phyloP scores from a whole-genome alignment of 2,113 vertebrate species.

The Hoplias malabaricus region DNA sequence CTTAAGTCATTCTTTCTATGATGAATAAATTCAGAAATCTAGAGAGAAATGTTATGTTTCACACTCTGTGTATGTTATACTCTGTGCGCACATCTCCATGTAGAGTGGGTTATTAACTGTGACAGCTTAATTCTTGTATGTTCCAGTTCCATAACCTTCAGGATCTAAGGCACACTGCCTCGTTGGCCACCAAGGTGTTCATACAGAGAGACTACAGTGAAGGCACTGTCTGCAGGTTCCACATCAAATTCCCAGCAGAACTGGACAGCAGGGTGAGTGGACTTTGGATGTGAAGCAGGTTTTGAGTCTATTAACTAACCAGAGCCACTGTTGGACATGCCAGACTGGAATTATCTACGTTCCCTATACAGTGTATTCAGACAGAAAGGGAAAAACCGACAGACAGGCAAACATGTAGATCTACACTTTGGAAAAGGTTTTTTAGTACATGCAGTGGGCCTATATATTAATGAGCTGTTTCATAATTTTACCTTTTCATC shows the following conservation, averaged over 20 bases:
- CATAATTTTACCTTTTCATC: too few species aligned
- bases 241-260: constrained; percentile 85
- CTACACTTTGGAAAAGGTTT: not conserved
- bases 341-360: not conserved
- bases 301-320: not conserved
- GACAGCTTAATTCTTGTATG: not conserved
- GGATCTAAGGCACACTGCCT: constrained; percentile 80
- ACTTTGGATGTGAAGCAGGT: not conserved
- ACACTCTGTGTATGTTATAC: not conserved
- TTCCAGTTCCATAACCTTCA: constrained; percentile 84
- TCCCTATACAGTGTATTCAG: not conserved
- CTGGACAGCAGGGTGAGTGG: constrained; percentile 82
- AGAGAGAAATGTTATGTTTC: not conserved
- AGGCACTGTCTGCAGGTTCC: constrained; percentile 85
- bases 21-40: not conserved
- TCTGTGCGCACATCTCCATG: not conserved
- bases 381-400: not conserved
- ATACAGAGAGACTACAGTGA: constrained; percentile 87
- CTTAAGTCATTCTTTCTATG: not conserved
- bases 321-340: not conserved
- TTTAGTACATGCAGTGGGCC: not conserved
- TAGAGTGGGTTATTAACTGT: not conserved
- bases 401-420: not conserved
- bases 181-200: constrained; percentile 85
- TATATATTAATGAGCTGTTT: too few species aligned